A percentile compares a stretch with the other conserved stretches of the same genome.
phyloP scores from a whole-genome alignment of 2,113 vertebrate species.

The Nerophis lumbriciformis region DNA sequence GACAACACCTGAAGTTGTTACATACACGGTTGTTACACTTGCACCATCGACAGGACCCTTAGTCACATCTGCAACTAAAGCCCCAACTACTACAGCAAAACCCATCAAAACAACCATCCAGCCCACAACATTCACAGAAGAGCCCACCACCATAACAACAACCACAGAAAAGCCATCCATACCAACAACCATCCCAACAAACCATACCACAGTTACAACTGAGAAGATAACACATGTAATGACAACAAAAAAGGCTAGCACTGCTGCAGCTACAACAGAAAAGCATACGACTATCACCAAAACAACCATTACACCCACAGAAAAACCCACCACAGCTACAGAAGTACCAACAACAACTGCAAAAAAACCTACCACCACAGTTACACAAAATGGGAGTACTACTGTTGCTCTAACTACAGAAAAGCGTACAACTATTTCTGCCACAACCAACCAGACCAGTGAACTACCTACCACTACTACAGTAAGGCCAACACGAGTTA shows the following conservation, averaged over 20 bases:
- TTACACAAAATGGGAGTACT: not conserved
- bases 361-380: not conserved
- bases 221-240: too few species aligned
- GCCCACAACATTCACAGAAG: not conserved
- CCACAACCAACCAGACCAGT: not conserved
- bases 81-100: not conserved
- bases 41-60: not conserved
- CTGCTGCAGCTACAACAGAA: not conserved
- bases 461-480: not conserved
- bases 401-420: not conserved
- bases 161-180: not conserved
- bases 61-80: not conserved
- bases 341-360: not conserved
- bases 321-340: not conserved
- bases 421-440: not conserved
- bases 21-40: not conserved
- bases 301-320: slow-evolving; percentile 1
- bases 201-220: not conserved
- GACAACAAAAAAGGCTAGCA: not conserved
- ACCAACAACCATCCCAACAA: not conserved
- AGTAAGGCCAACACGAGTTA: not conserved
- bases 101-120: not conserved
- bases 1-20: not conserved
- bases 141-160: not conserved
- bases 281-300: not conserved